A percentile compares a stretch with the other conserved stretches of the same genome.
phyloP scores from a whole-genome alignment of 2,888 invertebrate species.

The Meteorus cinctellus region DNA sequence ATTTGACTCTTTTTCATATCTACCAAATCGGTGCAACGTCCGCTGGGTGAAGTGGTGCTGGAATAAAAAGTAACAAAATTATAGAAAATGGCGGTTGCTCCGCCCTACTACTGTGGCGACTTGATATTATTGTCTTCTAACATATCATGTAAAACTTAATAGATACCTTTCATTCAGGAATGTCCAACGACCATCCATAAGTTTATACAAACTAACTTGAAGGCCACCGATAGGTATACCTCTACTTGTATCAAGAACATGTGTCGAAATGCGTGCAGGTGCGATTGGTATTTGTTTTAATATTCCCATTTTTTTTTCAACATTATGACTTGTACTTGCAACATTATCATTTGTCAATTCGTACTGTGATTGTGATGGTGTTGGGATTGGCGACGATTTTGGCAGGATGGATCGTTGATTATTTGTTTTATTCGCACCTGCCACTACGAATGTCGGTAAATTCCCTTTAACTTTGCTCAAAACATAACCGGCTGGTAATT shows the following conservation, averaged over 20 bases:
- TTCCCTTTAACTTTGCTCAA: conserved; percentile 62
- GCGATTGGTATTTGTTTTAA: conserved; percentile 40
- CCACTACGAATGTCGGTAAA: conserved; percentile 55
- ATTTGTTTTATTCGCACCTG: conserved; percentile 26
- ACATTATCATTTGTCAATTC: conserved; percentile 13
- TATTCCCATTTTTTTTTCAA: conserved; percentile 3
- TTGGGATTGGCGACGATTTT: background rate
- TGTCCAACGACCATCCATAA: conserved; percentile 80
- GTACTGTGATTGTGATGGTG: background rate
- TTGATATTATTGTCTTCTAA: background rate
- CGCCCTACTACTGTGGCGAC: too few species aligned
- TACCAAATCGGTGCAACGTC: conserved; percentile 80
- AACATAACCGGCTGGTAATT: conserved; percentile 58
- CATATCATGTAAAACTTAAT: background rate
- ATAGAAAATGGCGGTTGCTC: background rate
- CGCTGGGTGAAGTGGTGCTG: conserved; percentile 79
- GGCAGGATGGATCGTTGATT: background rate
- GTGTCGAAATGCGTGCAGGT: conserved; percentile 81
- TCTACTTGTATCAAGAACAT: conserved; percentile 83
- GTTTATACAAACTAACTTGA: conserved; percentile 81
- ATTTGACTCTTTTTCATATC: conserved; percentile 75
- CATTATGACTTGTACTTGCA: conserved; percentile 57
- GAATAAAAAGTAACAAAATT: conserved; percentile 46
- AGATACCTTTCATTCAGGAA: conserved; percentile 77
- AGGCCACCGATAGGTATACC: conserved; percentile 81